phyloP scores from a whole-genome alignment of 2,797 vertebrate species.

The Phalloptychus januarius region DNA sequence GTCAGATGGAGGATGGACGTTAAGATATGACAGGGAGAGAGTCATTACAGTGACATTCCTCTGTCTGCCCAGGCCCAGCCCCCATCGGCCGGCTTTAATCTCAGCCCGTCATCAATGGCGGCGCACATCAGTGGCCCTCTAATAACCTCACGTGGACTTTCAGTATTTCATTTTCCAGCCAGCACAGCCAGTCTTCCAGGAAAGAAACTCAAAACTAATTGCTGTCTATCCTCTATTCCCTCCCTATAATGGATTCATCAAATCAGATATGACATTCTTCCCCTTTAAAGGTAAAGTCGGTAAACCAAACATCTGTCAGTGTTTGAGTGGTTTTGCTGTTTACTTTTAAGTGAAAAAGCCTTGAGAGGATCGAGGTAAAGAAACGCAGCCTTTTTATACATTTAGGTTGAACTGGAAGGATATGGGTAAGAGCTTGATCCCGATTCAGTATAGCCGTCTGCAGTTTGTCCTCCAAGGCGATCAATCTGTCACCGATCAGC shows the following conservation, averaged over 20 bases:
- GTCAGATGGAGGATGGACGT: conserved; percentile 59
- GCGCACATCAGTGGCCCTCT: conserved; percentile 46
- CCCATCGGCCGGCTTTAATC: conserved; percentile 60
- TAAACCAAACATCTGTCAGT: conserved; percentile 38
- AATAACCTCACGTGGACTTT: conserved; percentile 66
- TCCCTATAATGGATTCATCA: conserved; percentile 48
- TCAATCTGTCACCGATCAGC: conserved; percentile 84
- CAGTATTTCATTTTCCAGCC: conserved; percentile 59
- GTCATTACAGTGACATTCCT: conserved; percentile 71
- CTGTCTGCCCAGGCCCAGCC: conserved; percentile 48
- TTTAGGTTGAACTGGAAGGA: conserved; percentile 80
- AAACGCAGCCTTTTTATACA: conserved; percentile 26
- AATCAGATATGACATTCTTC: conserved; percentile 57
- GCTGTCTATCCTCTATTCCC: conserved; percentile 50
- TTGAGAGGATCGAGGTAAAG: conserved; percentile 34
- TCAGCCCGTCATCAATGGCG: conserved; percentile 62
- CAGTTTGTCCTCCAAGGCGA: conserved; percentile 87
- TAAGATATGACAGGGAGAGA: conserved; percentile 56
- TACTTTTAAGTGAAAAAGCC: conserved; percentile 29
- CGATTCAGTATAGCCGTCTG: conserved; percentile 79
- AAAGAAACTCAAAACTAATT: conserved; percentile 51
- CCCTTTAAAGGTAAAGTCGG: conserved; percentile 37
- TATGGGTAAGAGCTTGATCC: conserved; percentile 87
- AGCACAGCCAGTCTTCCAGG: conserved; percentile 51
- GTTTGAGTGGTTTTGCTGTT: conserved; percentile 34